Percentiles rank a stretch among this genome's conserved stretches.
phyloP scores from a whole-genome alignment of 2,113 vertebrate genomes.

The Rhinopomastus cyanomelas region DNA sequence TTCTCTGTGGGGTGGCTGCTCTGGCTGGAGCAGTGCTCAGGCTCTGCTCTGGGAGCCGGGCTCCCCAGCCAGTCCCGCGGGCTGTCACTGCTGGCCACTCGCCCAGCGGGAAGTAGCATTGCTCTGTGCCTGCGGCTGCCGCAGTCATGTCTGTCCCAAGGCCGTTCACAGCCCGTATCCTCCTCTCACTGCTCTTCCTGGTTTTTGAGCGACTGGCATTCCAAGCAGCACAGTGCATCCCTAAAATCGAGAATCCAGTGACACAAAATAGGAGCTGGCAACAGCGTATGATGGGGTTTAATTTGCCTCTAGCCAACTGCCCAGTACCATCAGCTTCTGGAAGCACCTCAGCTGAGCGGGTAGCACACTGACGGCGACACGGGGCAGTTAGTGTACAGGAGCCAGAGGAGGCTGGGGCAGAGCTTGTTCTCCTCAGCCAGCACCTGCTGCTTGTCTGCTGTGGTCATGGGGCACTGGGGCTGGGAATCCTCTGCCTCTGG shows the following conservation, averaged over 20 bases:
- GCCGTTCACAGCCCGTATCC: background rate
- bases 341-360: rapidly evolving
- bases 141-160: background rate
- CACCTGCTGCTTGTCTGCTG: background rate
- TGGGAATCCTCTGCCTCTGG: background rate
- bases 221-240: background rate
- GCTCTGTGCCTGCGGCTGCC: background rate
- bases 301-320: background rate
- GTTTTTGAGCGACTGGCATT: rapidly evolving
- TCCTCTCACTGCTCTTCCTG: background rate
- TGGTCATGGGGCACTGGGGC: background rate
- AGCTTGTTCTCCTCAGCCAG: rapidly evolving
- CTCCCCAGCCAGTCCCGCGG: background rate
- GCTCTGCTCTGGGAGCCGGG: background rate
- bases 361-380: rapidly evolving
- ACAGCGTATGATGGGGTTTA: background rate
- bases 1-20: rapidly evolving
- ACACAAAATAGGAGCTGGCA: background rate
- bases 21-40: background rate
- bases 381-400: background rate
- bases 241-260: background rate
- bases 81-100: background rate
- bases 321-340: background rate
- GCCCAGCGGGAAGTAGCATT: background rate
- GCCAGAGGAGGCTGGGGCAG: background rate